These are phyloP conservation scores for Elymnias hypermnestra DNA, from an alignment of 1,140 invertebrate species.

Conservation along the genomic window DNA sequence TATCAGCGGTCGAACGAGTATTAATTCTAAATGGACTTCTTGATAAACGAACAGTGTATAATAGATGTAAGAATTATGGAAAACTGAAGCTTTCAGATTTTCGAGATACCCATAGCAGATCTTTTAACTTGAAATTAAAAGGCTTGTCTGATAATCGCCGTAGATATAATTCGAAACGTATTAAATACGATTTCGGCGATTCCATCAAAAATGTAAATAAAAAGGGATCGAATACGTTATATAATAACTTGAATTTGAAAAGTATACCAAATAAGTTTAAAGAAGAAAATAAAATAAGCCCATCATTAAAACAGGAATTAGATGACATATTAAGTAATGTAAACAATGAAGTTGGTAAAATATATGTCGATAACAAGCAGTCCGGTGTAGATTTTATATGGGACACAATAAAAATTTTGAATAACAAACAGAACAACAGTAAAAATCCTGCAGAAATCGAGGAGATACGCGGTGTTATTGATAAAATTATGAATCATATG, in stretches of 20 bases:
- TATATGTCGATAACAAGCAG: conserved; percentile 19
- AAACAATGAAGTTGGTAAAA: conserved; percentile 24
- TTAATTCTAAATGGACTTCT: conserved; percentile 30
- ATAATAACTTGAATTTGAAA: conserved; percentile 13
- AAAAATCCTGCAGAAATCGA: conserved; percentile 28
- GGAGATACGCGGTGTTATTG: conserved; percentile 34
- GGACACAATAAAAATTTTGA: conserved; percentile 38
- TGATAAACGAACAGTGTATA: conserved; percentile 26
- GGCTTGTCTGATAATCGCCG: neutral
- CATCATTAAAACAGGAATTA: conserved; percentile 37
- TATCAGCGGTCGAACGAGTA: conserved; percentile 52
- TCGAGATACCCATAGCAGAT: neutral
- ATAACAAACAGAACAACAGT: conserved; percentile 30
- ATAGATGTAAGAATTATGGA: conserved; percentile 27
- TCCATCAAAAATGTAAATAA: conserved; percentile 28
- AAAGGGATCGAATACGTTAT: conserved; percentile 22
- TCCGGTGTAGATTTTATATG: too few relatives aligned
- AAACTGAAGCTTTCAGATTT: neutral
- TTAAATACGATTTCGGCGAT: conserved; percentile 12
- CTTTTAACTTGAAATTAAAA: too few relatives aligned
- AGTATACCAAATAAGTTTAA: conserved; percentile 18
- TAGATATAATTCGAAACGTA: conserved; percentile 4
- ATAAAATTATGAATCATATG: conserved; percentile 29
- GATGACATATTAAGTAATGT: conserved; percentile 35
- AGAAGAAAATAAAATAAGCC: conserved; percentile 37